Percentiles rank a stretch among this genome's conserved stretches.
phyloP scores from a whole-genome alignment of 1,140 invertebrate genomes.

The Arctopsyche grandis region DNA sequence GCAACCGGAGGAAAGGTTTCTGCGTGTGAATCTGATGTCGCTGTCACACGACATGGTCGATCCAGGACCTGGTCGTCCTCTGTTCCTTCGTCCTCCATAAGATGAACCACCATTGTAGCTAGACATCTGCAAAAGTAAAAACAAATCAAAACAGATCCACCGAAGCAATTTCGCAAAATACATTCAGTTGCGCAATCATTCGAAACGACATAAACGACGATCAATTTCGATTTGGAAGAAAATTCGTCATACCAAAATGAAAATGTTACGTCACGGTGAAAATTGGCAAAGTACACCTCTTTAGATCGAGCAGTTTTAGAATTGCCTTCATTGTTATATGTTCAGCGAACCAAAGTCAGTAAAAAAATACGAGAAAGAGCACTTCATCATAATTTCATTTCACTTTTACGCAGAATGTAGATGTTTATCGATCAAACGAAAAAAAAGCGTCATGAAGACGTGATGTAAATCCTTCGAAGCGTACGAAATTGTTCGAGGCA shows the following conservation, averaged over 20 bases:
- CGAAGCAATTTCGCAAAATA: neutral
- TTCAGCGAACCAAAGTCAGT: neutral
- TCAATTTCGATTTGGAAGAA: neutral
- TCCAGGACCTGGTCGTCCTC: constrained; percentile 65
- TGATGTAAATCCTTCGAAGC: constrained; percentile 13
- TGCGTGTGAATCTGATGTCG: constrained; percentile 84
- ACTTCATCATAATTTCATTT: constrained; percentile 19
- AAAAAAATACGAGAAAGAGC: neutral
- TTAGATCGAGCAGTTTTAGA: neutral
- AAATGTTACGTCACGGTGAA: constrained; percentile 8
- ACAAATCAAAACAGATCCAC: neutral
- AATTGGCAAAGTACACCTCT: neutral
- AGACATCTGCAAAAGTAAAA: constrained; percentile 47
- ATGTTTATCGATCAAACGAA: constrained; percentile 9
- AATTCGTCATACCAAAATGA: neutral
- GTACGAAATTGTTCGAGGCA: neutral
- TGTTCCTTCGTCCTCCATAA: constrained; percentile 56
- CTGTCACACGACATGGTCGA: constrained; percentile 85
- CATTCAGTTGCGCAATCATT: too few relatives aligned
- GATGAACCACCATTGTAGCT: constrained; percentile 35
- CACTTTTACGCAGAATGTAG: constrained; percentile 21
- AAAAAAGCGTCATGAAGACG: neutral
- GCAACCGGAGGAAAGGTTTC: constrained; percentile 81
- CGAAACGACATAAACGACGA: neutral
- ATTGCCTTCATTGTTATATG: constrained; percentile 1